phyloP scores from a whole-genome alignment of 2,113 vertebrate species.

The Lanius ludovicianus region DNA sequence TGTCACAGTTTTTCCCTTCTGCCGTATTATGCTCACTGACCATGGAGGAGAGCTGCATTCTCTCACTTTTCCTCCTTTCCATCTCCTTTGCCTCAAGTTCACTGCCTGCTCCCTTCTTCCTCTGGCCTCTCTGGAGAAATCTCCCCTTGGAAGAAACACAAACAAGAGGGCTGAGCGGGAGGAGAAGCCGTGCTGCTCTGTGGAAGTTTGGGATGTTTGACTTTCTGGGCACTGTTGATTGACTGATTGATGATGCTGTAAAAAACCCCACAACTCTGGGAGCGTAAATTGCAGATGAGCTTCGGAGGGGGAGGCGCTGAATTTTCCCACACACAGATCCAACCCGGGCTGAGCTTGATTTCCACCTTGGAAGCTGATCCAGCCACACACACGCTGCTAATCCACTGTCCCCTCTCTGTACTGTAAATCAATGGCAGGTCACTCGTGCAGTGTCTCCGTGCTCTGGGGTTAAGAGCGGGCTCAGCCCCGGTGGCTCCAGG shows the following conservation, averaged over 20 bases:
- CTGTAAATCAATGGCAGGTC: conserved; percentile 61
- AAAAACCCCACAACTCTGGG: background rate
- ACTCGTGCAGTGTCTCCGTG: background rate
- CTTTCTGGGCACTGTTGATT: background rate
- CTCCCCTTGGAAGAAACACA: background rate
- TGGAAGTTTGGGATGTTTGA: background rate
- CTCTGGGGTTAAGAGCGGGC: conserved; percentile 27
- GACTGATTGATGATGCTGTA: background rate
- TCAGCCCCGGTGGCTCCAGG: background rate
- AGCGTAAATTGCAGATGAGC: background rate
- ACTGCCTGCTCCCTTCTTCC: background rate
- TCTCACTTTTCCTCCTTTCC: background rate
- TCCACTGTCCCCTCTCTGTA: conserved; percentile 38
- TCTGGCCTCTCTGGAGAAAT: fast-evolving
- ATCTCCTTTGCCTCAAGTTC: background rate
- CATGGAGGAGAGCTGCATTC: background rate
- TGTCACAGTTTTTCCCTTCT: background rate
- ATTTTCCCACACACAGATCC: background rate
- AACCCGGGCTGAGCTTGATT: background rate
- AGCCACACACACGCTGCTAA: conserved; percentile 40
- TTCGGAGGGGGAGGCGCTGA: background rate
- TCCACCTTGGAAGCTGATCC: background rate
- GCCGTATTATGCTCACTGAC: background rate
- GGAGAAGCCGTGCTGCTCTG: background rate
- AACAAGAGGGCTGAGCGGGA: background rate